A percentile compares a stretch with the other conserved stretches of the same genome.
Conservation (phyloP, 1,140 invertebrate species). For the Adoxophyes honmai region DNA sequence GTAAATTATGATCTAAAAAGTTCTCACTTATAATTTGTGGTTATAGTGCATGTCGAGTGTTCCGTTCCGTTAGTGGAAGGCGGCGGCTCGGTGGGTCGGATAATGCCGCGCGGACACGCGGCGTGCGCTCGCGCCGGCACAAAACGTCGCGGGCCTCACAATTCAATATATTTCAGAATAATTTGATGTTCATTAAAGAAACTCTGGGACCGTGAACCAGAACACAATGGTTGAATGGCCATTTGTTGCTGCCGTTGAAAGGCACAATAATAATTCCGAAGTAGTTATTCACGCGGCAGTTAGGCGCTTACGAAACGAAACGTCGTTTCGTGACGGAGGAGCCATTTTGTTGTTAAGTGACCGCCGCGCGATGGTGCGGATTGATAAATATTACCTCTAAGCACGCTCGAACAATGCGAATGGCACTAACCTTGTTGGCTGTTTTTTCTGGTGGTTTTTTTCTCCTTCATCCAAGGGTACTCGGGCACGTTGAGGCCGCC, state of each 20-base stretch:
- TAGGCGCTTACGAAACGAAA: slow-evolving; percentile 63
- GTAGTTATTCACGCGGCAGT: slow-evolving; percentile 63
- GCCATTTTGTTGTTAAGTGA: slow-evolving; percentile 31
- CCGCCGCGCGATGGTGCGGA: slow-evolving; percentile 25
- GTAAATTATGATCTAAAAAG: slow-evolving; percentile 66
- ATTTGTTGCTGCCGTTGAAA: slow-evolving; percentile 72
- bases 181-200: slow-evolving; percentile 76
- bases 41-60: slow-evolving; percentile 70
- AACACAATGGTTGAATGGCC: slow-evolving; percentile 75
- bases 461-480: slow-evolving; percentile 98
- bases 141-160: slow-evolving; percentile 66
- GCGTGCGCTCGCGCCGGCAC: slow-evolving; percentile 32
- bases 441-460: slow-evolving; percentile 94
- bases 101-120: slow-evolving; percentile 42
- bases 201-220: slow-evolving; percentile 73
- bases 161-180: slow-evolving; percentile 76
- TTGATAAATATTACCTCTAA: slow-evolving; percentile 27
- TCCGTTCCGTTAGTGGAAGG: slow-evolving; percentile 69
- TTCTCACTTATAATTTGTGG: slow-evolving; percentile 76
- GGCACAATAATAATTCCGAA: slow-evolving; percentile 62
- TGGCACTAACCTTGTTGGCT: slow-evolving; percentile 89
- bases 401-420: slow-evolving; percentile 8
- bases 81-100: slow-evolving; percentile 51
- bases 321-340: slow-evolving; percentile 37
- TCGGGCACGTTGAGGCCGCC: slow-evolving; percentile 90